Evolutionary conservation across 2,113 vertebrate genomes (phyloP).

Genomic region (Charina bottae): DNA sequence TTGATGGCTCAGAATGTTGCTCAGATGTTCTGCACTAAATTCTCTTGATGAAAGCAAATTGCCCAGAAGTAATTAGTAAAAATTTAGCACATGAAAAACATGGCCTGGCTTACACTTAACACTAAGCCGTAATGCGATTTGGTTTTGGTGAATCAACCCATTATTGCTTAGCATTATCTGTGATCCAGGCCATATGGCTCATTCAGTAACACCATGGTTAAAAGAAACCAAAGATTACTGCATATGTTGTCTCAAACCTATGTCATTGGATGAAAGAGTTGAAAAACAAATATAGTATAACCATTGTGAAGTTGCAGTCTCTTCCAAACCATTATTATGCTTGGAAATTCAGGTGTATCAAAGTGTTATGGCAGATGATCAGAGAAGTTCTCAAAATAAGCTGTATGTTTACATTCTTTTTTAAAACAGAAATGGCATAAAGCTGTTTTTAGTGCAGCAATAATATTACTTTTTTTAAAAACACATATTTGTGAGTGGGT

Average conservation of each 20-base stretch:
- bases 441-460: not conserved
- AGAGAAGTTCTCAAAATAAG: not conserved
- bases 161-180: not conserved
- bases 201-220: not conserved
- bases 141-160: not conserved
- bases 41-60: not conserved
- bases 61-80: not conserved
- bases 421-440: not conserved
- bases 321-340: not conserved
- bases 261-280: not conserved
- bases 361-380: not conserved
- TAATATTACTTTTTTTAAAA: not conserved
- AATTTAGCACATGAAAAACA: not conserved
- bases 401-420: not conserved
- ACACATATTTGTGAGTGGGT: not conserved
- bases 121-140: not conserved
- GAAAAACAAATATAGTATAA: not conserved
- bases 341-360: not conserved
- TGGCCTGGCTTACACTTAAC: not conserved
- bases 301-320: not conserved
- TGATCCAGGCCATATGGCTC: not conserved
- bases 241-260: not conserved
- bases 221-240: not conserved
- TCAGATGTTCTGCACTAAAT: not conserved
- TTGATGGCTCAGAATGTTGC: not conserved